phyloP scores from a whole-genome alignment of 1,140 invertebrate genomes.

The Bombus vancouverensis region DNA sequence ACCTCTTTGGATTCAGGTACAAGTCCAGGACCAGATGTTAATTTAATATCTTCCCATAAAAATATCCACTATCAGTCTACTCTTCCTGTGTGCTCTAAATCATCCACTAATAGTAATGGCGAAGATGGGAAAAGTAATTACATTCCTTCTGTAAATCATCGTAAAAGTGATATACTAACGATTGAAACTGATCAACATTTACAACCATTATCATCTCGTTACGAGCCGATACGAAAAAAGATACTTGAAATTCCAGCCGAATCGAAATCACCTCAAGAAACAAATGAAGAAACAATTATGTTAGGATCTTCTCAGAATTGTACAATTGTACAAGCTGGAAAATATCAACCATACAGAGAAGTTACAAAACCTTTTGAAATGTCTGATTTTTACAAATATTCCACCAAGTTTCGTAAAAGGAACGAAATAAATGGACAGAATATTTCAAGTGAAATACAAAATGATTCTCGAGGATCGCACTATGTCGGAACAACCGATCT shows the following conservation, averaged over 20 bases:
- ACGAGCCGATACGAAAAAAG: slow-evolving; percentile 63
- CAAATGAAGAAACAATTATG: slow-evolving; percentile 82
- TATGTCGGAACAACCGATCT: slow-evolving; percentile 15
- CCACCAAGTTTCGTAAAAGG: slow-evolving; percentile 93
- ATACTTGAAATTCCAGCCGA: slow-evolving; percentile 80
- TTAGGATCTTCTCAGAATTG: slow-evolving; percentile 90
- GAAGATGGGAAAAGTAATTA: slow-evolving; percentile 49
- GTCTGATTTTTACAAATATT: slow-evolving; percentile 98
- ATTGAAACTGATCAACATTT: slow-evolving; percentile 44
- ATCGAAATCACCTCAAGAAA: slow-evolving; percentile 73
- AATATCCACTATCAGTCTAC: slow-evolving; percentile 67
- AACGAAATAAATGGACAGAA: slow-evolving; percentile 67
- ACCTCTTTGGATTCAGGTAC: slow-evolving; percentile 87
- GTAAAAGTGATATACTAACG: slow-evolving; percentile 65
- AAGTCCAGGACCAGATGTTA: slow-evolving; percentile 51
- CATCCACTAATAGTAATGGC: background rate
- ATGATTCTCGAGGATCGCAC: slow-evolving; percentile 39
- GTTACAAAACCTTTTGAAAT: slow-evolving; percentile 98
- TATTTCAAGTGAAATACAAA: slow-evolving; percentile 34
- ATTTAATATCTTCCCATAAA: slow-evolving; percentile 68
- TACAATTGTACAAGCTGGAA: slow-evolving; percentile 92
- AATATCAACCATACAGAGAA: slow-evolving; percentile 95
- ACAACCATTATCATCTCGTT: slow-evolving; percentile 57
- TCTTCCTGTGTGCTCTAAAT: slow-evolving; percentile 17
- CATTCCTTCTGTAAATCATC: slow-evolving; percentile 45